Evolutionary conservation across 2,888 invertebrate species (phyloP).

Genomic region (Galerucella nymphaeae): DNA sequence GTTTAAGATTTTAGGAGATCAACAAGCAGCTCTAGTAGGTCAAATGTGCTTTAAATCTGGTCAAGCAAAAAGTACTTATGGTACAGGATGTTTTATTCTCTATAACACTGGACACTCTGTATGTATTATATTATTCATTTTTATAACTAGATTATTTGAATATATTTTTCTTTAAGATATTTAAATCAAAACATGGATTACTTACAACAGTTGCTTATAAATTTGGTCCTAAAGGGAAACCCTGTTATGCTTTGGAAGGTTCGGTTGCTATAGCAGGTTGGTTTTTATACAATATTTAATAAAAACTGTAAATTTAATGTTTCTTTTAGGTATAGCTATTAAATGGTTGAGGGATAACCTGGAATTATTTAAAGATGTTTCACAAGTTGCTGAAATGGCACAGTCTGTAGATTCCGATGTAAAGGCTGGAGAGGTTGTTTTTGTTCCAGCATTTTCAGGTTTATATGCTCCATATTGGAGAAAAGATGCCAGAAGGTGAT

Average conservation of each 20-base stretch:
- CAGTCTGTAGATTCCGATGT: slow-evolving; percentile 71
- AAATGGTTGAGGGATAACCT: slow-evolving; percentile 92
- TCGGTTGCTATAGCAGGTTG: slow-evolving; percentile 86
- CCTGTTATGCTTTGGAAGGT: slow-evolving; percentile 91
- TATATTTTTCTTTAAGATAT: slow-evolving; percentile 68
- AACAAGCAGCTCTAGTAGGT: slow-evolving; percentile 93
- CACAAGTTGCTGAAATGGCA: slow-evolving; percentile 76
- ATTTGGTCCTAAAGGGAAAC: slow-evolving; percentile 79
- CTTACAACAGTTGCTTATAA: slow-evolving; percentile 93
- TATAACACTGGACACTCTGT: slow-evolving; percentile 88
- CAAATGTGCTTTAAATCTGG: slow-evolving; percentile 90
- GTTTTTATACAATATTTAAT: slow-evolving; percentile 16
- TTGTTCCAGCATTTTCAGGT: slow-evolving; percentile 98
- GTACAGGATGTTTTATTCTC: slow-evolving; percentile 94
- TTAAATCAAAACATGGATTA: slow-evolving; percentile 87
- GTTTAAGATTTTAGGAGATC: slow-evolving; percentile 88
- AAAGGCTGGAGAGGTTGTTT: slow-evolving; percentile 90
- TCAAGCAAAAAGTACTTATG: slow-evolving; percentile 94
- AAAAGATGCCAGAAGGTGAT: slow-evolving; percentile 72
- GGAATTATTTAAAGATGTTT: slow-evolving; percentile 75
- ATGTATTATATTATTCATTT: slow-evolving; percentile 47
- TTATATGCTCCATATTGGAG: slow-evolving; percentile 97
- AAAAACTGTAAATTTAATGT: not conserved
- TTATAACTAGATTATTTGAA: not conserved
- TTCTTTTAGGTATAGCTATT: slow-evolving; percentile 76